Evolutionary conservation across 2,113 vertebrate genomes (phyloP), one percentile per base, ranked within the genome.

Genomic region (Ia io): DNA sequence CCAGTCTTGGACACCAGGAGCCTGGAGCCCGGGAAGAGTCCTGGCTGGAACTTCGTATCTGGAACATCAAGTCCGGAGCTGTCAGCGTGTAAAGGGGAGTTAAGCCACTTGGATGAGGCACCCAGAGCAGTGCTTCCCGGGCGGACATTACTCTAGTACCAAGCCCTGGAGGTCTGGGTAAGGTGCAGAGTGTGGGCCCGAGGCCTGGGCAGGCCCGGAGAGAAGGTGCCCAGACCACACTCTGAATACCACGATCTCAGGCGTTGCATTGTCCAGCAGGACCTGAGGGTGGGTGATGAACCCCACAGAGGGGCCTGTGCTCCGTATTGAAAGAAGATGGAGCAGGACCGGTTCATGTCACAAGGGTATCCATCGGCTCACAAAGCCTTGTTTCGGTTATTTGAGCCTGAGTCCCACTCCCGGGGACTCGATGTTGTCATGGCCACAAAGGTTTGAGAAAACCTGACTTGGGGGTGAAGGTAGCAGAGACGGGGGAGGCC

Each of bases 91-190:
- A 16, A 18, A 51, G 3, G 59, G 30, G 4, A 25, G 5, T 28
- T 65, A 53, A 83, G 71, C 40, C 32, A 44, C 22, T n/a, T 51
- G 84, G 70, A 20, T 4, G 28, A 42, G 5, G 30, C 47, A 35
- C 70, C 37, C 14, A 70, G 67, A 44, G 32, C 20, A 32, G 76
- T 6, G 9, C 44, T 56, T 76, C 47, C 25, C 14, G 22, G 53
- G 11, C 1, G 12, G 53, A 14, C 2, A 5, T 37, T 3, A 23
- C 22, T 1, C 0, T 10, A 40, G 1, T 1, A 1, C 1, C 1
- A 7, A 8, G 25, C 40, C 76, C 32, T 5, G 51, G 49, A 40
- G 65, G 9, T 10, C 59, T 23, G 65, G 82, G 25, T 23, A 23
- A 71, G 87, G 32, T 3, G 7, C 23, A 80, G 70, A 28, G n/a